phyloP scores from a whole-genome alignment of 2,113 vertebrate species.

The Hemiscyllium ocellatum region DNA sequence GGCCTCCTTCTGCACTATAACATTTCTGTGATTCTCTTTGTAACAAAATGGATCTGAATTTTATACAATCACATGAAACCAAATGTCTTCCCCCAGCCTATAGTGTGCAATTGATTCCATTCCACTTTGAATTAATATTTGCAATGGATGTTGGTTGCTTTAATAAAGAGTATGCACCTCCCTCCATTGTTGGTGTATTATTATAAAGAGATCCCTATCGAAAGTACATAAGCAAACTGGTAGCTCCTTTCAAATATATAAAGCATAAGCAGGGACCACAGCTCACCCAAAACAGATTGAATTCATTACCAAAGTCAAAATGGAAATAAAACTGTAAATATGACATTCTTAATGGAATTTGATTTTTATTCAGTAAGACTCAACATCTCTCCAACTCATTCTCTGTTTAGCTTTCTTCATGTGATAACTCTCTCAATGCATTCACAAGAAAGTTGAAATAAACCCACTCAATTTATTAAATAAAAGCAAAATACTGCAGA shows the following conservation, averaged over 20 bases:
- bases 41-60: not conserved
- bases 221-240: not conserved
- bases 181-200: not conserved
- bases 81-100: not conserved
- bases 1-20: no score
- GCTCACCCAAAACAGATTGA: not conserved
- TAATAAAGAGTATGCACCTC: not conserved
- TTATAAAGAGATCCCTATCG: not conserved
- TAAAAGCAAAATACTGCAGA: no score
- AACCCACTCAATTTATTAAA: not conserved
- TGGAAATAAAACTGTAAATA: not conserved
- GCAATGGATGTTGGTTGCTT: not conserved
- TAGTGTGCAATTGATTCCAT: not conserved
- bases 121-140: not conserved
- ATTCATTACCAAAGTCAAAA: not conserved
- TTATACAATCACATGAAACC: not conserved
- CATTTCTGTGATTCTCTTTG: not conserved
- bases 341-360: not conserved
- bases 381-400: not conserved
- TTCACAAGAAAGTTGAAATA: not conserved
- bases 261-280: no score
- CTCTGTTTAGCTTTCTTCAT: not conserved
- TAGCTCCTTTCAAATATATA: not conserved
- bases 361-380: not conserved
- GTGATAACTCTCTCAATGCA: not conserved